Evolutionary conservation across 2,888 invertebrate genomes (phyloP), one percentile per base, ranked within the genome.

Genomic region (Panopea generosa): DNA sequence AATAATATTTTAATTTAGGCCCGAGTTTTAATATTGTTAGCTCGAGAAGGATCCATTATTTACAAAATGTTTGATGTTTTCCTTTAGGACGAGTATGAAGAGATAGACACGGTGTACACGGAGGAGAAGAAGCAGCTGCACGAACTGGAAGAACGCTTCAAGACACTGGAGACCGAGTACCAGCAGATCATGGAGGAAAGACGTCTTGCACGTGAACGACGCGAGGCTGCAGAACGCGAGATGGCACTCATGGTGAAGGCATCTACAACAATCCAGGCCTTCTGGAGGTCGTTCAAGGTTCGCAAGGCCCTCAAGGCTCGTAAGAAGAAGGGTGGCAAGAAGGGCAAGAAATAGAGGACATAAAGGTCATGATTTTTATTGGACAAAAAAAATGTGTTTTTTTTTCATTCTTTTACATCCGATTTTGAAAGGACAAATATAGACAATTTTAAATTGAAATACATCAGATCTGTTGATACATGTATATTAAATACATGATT

Each of bases 221-320:
- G 91, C 3, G 92, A 92, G 59, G 88, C 87, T 27, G 91, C 91
- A 0, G 92, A 92, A 65, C 84, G 91, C 2, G 92, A 92, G 56
- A 84, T 92, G 68, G 86, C 89, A 6, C 84, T 90, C 52, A 85
- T 88, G 86, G 86, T 92, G 38, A 90, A 89, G 71, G 91, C 92
- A 1, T 92, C 92, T 22, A 91, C 92, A 4, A 91, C 91, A 22
- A 90, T 93, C 56, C 93, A 93, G 77, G 91, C 92, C 4, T 92
- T 92, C 90, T 93, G 93, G 93, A 79, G 92, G 38, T 93, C 92
- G 16, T 92, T 85, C 87, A 93, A 93, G 80, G 92, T 93, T 43
- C 85, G 92, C 45, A 92, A 92, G 80, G 90, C 90, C 0, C 90
- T 93, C 60, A 91, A 89, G 68, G 79, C 87, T 50, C 90, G 90